Base-by-base conservation (phyloP, 2,113 vertebrate genomes). In the Sus scrofa region DNA sequence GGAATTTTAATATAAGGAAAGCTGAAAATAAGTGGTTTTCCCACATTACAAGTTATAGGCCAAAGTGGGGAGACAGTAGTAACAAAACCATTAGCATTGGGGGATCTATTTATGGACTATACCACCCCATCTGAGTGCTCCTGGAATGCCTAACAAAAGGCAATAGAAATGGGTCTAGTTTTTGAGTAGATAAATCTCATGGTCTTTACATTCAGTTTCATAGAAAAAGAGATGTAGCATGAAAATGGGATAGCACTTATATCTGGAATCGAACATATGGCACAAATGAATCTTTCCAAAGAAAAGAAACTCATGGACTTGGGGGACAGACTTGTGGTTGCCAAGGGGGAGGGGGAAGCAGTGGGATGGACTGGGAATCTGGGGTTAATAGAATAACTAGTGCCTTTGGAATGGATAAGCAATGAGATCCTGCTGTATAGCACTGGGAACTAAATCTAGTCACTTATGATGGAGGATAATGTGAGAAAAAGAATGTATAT, bases 71-170 rank as follows among this genome's bases (percentile, higher is more conserved):
- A 68, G 15, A 81, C 7, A 30, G 13, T 20, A 39, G 30, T 56
- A 81, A 85, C 30, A 62, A 85, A 79, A 6, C 39, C 68, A 71
- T 62, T 26, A 37, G 24, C 54, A 39, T 37, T 94, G 75, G 78
- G 67, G 24, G 68, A 62, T n/a, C n/a, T 93, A 37, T 85, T 58
- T 85, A 77, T 39, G 67, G 68, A 12, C 70, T 7, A 65, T 4
- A 63, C 16, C 56, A 18, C 75, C 39, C 60, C 63, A 18, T 63
- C 82, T 73, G 86, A 56, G 54, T 37, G 67, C 20, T 84, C 27
- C 30, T n/a, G 56, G 20, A 91, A 95, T 37, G 77, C 67, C 89
- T 63, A 68, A 74, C 34, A 86, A 89, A 86, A 86, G 6, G 32
- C 22, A 79, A 22, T 13, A 54, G 32, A 58, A 94, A 81, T n/a